Base-by-base conservation (phyloP, 2,888 invertebrate genomes). In the Sinelater perroti region DNA sequence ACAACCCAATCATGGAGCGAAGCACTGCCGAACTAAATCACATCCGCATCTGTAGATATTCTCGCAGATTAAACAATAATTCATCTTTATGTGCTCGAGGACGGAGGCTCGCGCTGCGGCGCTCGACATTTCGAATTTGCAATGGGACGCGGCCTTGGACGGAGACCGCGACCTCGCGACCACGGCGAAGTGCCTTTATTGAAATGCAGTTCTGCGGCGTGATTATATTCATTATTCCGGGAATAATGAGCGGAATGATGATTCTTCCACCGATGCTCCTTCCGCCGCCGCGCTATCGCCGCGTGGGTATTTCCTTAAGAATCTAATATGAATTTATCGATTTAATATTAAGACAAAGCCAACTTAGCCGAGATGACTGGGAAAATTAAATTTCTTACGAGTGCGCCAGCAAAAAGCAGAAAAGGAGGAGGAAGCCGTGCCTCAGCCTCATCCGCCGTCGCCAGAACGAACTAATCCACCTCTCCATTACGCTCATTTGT, bases 41-140 rank as follows among this genome's bases (percentile, higher is more conserved):
- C 59, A 49, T 54, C 54, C 59, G 31, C 50, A 58, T 47, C 53
- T 58, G 46, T 47, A 50, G 54, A 59, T 54, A 59, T 59, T 53
- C 49, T 35, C 40, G 35, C 24, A 54, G 59, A 59, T 59, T 59
- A 59, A 59, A 59, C 59, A 44, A 59, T 59, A 59, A 59, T 59
- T 59, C 59, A 54, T 59, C 44, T 59, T 50, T 59, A 54, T 59
- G 36, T 54, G 44, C 54, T 47, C 38, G 30, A 18, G 52, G 40
- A 57, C 36, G 38, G 20, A 46, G 20, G 24, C 18, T 55, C 20
- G 31, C 35, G 14, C 14, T 40, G 40, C 21, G 24, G 24, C 40
- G 24, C 24, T 40, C 40, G 24, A 40, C 40, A 40, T 40, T 40
- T 51, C 38, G 18, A 51, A 51, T 40, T 38, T 40, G 40, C 40